Base-by-base conservation (phyloP, 2,888 invertebrate genomes). In the Lydus trimaculatus region DNA sequence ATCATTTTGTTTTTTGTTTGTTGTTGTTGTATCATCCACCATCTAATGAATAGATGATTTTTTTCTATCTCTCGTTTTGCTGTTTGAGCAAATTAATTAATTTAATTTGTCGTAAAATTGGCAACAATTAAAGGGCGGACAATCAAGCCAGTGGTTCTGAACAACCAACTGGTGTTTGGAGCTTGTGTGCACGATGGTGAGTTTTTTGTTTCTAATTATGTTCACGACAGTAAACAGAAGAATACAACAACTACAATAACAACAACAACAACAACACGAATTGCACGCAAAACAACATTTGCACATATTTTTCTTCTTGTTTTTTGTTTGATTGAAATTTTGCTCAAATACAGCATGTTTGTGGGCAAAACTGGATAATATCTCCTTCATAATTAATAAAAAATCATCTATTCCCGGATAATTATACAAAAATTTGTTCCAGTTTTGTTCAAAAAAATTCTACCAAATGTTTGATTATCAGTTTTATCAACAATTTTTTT, bases 121-220 rank as follows among this genome's bases (percentile, higher is more conserved):
- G 56, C 28, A 43, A 52, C 52, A 52, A 52, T 73, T 72, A 68
- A 70, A 71, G 71, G 63, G 65, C 61, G 65, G 71, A 71, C 56
- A 71, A 71, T 63, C 64, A 67, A 58, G 66, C 62, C 66, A 69
- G 66, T 69, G 72, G 72, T 72, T 75, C 74, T 66, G 74, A 75
- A 69, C 73, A 70, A 72, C 74, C 64, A 70, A 69, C 73, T 69
- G 71, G 75, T 72, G 72, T 76, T 66, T 76, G 76, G 76, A 71
- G 75, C 66, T 65, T 75, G 62, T 76, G 76, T 69, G 70, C 75
- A 61, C 69, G 67, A 67, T 76, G 76, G 76, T 76, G 73, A 76
- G 76, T 76, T 68, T 71, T 69, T 67, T 56, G 56, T 56, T 65
- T 11, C 9, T 48, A 20, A 20, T 23, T 52, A 15, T 25, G 25